Evolutionary conservation across 2,113 vertebrate species (phyloP), one percentile per base, ranked within the genome.

Genomic region (Phycodurus eques): DNA sequence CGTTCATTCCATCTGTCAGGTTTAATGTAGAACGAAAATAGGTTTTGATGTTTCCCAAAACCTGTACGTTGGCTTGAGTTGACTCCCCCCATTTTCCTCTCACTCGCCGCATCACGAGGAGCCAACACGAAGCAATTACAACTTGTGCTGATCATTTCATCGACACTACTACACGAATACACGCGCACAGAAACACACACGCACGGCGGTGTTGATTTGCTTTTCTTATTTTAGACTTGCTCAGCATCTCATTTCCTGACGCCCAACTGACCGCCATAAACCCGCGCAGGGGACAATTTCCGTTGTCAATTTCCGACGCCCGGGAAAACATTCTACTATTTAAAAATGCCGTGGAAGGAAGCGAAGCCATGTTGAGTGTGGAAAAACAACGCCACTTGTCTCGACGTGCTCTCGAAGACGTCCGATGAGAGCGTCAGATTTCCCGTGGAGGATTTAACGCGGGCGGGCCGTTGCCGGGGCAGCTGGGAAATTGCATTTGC

Each of bases 341-440:
- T 39, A 6, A 1, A 1, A 39, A 39, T 8, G 49, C 20, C 19
- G 19, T 20, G 49, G 19, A 53, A 53, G 17, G 49, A 53, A 53
- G 49, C 49, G 2, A 53, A 53, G 49, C 6, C 6, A 13, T 13
- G 49, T 1, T 6, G 15, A 51, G 49, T 20, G 49, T 53, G 49
- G 46, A 53, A 53, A 53, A 53, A 19, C 8, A 20, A 22, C 5
- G 9, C 9, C 20, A 39, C 35, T 39, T 70, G 61, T 79, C 87
- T 89, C 85, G 80, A 86, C 83, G 89, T 88, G 82, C 87, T 88
- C 88, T 91, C 89, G 87, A 88, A 89, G 88, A 88, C 79, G 82
- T 91, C 90, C 91, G 90, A 92, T 91, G 87, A 88, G 83, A 90
- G 78, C 85, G 71, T 76, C 78, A 88, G 91, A 91, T 91, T 92